Base-by-base conservation (phyloP, 1,140 invertebrate genomes). In the Drosophila pseudoobscura region DNA sequence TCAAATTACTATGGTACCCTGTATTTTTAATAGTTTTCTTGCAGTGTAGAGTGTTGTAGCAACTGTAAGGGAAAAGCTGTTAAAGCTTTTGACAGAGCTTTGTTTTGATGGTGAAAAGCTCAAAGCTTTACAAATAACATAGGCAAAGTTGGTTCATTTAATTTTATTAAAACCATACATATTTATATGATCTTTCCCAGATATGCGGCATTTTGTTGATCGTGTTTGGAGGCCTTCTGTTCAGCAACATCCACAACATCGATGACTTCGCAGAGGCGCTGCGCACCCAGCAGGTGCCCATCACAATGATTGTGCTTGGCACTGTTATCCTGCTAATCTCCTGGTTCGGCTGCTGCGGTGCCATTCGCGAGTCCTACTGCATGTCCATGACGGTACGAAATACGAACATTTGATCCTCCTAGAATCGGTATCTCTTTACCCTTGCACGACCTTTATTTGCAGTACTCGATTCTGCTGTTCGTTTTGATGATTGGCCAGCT, bases 311-410 rank as follows among this genome's bases (percentile, higher is more conserved):
- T 68, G 91, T 96, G 47, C 90, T 96, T 71, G 96, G 96, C 5
- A 92, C 93, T 1, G 92, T 96, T 47, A 95, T 96, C 63, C 96
- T 96, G 85, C 65, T 96, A 26, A 94, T 97, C 60, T 95, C 96
- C 7, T 97, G 96, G 93, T 95, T 97, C 85, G 96, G 96, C 75
- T 97, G 96, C 91, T 97, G 96, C 84, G 96, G 96, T 39, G 96
- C 96, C 8, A 94, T 96, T 55, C 94, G 95, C 54, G 96, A 97
- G 90, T 96, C 94, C 80, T 94, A 95, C 78, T 97, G 96, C 92
- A 97, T 97, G 95, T 93, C 95, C 20, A 94, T 96, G 84, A 96
- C 95, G 78, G 96, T 96, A 91, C 92, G 91, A 31, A 3, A 46
- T 9, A 41, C 15, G 44, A 54, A 65, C 66, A 66, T 35, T 9